Conservation (phyloP, 2,888 invertebrate genomes). For the Chamaedrilus cognettii region DNA sequence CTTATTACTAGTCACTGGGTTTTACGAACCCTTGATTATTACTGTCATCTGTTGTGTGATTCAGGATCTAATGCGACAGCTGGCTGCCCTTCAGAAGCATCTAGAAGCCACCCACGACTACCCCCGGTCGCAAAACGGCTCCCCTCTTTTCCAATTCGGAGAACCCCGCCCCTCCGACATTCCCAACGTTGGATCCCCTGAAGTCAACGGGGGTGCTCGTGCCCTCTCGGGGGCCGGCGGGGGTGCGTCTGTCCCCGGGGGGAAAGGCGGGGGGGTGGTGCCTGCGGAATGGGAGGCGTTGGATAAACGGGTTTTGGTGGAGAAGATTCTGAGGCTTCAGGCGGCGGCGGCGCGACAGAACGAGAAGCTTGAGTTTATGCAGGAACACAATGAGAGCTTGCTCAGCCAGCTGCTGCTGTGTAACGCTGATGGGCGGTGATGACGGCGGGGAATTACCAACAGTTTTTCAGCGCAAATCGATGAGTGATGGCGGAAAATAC, state of each 20-base stretch:
- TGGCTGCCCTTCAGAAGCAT: constrained; percentile 1
- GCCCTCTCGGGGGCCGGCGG: neutral
- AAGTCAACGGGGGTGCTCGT: neutral
- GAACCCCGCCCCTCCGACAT: neutral
- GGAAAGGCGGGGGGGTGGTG: neutral
- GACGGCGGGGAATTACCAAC: no score
- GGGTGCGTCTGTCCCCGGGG: neutral
- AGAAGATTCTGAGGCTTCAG: constrained; percentile 91
- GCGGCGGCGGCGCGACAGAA: constrained; percentile 80
- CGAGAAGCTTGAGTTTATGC: constrained; percentile 93
- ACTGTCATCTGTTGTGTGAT: no score
- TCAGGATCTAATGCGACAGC: constrained; percentile 16
- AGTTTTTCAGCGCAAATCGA: no score
- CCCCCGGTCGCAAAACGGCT: neutral
- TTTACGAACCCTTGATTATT: no score
- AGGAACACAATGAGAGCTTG: constrained; percentile 92
- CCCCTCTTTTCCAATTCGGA: neutral
- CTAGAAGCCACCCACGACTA: neutral
- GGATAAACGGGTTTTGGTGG: constrained; percentile 78
- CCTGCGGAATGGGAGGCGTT: constrained; percentile 23
- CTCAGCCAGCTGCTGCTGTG: no score
- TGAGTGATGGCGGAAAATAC: no score
- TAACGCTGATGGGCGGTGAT: no score
- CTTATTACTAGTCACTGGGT: no score
- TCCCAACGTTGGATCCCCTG: neutral